Base-by-base conservation (phyloP, 2,113 vertebrate species). In the Pionites leucogaster region DNA sequence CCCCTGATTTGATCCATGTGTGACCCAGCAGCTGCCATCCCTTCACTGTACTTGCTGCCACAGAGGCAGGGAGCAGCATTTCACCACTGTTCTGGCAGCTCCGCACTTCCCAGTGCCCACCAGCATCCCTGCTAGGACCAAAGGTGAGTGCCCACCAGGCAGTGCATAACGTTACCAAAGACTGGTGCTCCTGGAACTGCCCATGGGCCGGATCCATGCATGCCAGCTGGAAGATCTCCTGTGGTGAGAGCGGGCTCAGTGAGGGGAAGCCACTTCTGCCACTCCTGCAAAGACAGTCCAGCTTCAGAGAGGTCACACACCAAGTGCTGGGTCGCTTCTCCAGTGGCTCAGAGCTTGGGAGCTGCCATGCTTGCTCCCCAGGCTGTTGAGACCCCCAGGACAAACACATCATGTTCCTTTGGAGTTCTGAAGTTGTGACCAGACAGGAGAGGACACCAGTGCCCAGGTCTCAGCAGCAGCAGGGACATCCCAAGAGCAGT, bases 161-260 rank as follows among this genome's bases (percentile, higher is more conserved):
- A 91, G 64, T n/a, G 62, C 3, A 4, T 57, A 90, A 82, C 96
- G 98, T 99, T 98, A 99, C 99, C 99, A 99, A 98, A 93, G 98
- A 98, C 64, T 99, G 98, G 75, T 98, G 98, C 96, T 98, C 98
- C 91, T 99, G 99, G 93, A 98, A 98, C 82, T 98, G 98, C 80
- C 91, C 98, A 0, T 98, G 97, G 47, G 98, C 60, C 6, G 98
- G 89, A 96, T 99, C 91, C 98, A 98, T 98, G 97, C 97, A 98
- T 2, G 97, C 98, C 63, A 99, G 98, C 96, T 99, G 99, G 97
- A 99, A 99, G 97, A 99, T 98, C 91, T 99, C 99, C 97, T 99
- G 99, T 0, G 99, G 99, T 3, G 99, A 99, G 88, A 99, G 98
- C 2, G 99, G 99, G 91, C 99, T 99, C 82, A 99, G 98, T 1